Evolutionary conservation across 30 jellyfish, hydroid and myxozoan species (phyloP), one percentile per base, ranked within the genome.

Genomic region (Pelagia noctiluca): DNA sequence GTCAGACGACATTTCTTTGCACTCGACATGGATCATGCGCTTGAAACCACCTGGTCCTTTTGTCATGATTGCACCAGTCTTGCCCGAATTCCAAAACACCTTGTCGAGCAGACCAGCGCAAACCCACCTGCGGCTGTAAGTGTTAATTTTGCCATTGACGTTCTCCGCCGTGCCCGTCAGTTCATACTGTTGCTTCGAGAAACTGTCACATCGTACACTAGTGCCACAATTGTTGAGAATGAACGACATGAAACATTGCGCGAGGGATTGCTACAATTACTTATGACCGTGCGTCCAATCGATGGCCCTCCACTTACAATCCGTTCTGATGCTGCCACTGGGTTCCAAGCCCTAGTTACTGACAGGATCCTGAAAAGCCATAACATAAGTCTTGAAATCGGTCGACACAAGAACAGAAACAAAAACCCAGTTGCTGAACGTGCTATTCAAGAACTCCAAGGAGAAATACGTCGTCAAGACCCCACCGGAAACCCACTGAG

Each of bases 381-480:
- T 35, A 48, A 26, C 35, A 67, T 83, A 1, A 30, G 82, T 13
- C 80, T 68, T 16, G 93, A 83, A 18, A 38, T 68, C 46, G 72
- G 93, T 35, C 52, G 73, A 2, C 11, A 19, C 33, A 68, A 68
- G 33, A 83, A 83, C 80, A 38, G 11, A 23, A 83, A 68, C 50
- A 48, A 83, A 33, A 83, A 83, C 21, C 93, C 89, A 12, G 93
- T 36, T 32, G 78, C 93, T 5, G 93, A 83, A 52, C 47, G 65
- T 52, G 89, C 93, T 16, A 81, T 71, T 10, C 82, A 71, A 53
- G 93, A 83, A 32, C 26, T 71, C 22, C 89, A 47, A 54, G 64
- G 24, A 22, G 93, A 83, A 31, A 11, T 83, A 11, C 79, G 69
- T 25, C 47, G 72, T 19, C 80, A 46, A 34, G 88, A 50, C 70